phyloP scores from a whole-genome alignment of 1,140 invertebrate species.

The Drosophila bifasciata region DNA sequence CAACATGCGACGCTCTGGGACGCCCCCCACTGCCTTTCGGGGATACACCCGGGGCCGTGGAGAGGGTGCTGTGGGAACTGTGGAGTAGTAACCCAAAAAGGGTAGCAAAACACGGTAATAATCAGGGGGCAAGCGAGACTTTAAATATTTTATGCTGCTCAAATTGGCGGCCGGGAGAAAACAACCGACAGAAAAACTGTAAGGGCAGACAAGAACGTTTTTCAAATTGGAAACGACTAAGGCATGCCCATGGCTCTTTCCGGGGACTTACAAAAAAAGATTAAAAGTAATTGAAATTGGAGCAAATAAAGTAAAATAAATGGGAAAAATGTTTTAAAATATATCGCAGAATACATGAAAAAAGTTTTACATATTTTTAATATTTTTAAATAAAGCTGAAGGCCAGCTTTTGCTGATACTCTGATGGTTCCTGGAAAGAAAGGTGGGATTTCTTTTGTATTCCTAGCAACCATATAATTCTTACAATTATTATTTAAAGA shows the following conservation, averaged over 20 bases:
- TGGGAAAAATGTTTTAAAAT: too few relatives aligned
- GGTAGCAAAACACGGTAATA: slow-evolving; percentile 56
- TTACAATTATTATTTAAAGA: too few relatives aligned
- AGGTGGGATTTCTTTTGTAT: too few relatives aligned
- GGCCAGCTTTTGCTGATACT: too few relatives aligned
- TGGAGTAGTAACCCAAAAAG: slow-evolving; percentile 3
- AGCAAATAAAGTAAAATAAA: too few relatives aligned
- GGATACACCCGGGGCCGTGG: background rate
- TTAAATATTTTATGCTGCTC: slow-evolving; percentile 79
- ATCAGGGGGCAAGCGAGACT: slow-evolving; percentile 77
- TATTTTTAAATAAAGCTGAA: too few relatives aligned
- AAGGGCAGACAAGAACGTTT: background rate
- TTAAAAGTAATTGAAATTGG: too few relatives aligned
- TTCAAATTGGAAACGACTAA: background rate
- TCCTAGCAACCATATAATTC: too few relatives aligned
- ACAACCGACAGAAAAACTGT: slow-evolving; percentile 22
- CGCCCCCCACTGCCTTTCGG: slow-evolving; percentile 4
- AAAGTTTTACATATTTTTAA: too few relatives aligned
- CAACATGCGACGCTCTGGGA: slow-evolving; percentile 13
- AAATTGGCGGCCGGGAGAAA: slow-evolving; percentile 71
- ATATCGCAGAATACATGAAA: too few relatives aligned
- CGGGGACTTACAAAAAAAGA: too few relatives aligned
- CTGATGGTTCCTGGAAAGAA: too few relatives aligned
- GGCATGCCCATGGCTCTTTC: background rate
- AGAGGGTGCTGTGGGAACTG: background rate